Percentiles rank a stretch among this genome's conserved stretches.
These are phyloP conservation scores for Contarinia nasturtii DNA, from an alignment of 1,140 invertebrate genomes.

Conservation along the genomic window DNA sequence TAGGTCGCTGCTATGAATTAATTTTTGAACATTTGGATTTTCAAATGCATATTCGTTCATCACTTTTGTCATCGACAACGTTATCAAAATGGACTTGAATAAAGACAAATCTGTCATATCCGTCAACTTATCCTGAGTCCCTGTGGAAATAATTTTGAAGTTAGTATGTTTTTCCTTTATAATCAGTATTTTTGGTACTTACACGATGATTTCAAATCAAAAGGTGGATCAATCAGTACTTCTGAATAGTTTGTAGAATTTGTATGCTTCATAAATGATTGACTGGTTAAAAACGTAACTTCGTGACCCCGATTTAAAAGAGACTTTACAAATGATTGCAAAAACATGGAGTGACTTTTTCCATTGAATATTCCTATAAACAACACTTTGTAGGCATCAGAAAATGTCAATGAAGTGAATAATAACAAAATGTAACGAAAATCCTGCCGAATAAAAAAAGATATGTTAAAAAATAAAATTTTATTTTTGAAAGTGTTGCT, in stretches of 20 bases:
- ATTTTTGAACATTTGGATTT: conserved; percentile 23
- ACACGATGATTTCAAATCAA: neutral
- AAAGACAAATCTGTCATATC: neutral
- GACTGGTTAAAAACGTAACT: conserved; percentile 31
- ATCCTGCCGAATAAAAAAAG: too few relatives aligned
- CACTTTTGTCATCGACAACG: neutral
- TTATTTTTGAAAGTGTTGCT: too few relatives aligned
- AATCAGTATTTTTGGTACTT: too few relatives aligned
- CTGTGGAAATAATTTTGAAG: too few relatives aligned
- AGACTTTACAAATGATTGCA: conserved; percentile 31
- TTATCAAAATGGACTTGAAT: neutral
- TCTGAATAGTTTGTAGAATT: neutral
- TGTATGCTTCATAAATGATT: neutral
- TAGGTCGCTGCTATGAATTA: conserved; percentile 24
- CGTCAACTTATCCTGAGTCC: neutral
- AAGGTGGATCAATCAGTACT: neutral
- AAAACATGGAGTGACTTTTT: conserved; percentile 29
- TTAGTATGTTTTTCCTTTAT: too few relatives aligned
- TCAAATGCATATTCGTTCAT: conserved; percentile 23
- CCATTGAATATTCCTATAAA: neutral
- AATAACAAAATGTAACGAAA: too few relatives aligned
- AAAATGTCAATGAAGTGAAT: too few relatives aligned
- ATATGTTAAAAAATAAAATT: too few relatives aligned
- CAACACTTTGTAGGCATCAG: neutral
- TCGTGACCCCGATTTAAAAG: conserved; percentile 35